These are phyloP conservation scores for Fringilla coelebs DNA, from an alignment of 2,797 vertebrate species.

Conservation along the genomic window DNA sequence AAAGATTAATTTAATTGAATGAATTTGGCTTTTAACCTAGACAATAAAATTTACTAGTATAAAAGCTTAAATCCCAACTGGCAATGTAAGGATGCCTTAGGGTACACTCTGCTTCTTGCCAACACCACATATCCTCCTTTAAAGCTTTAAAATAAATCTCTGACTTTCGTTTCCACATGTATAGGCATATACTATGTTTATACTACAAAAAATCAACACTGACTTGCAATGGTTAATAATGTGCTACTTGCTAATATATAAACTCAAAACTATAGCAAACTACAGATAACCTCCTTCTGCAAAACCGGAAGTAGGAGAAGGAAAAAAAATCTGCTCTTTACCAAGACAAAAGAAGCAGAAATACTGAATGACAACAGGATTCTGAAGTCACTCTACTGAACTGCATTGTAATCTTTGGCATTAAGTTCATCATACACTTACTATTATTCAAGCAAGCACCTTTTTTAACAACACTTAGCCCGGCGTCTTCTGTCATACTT, in stretches of 20 bases:
- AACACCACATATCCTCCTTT: constrained; percentile 12
- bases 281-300: background rate
- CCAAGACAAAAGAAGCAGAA: background rate
- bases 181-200: background rate
- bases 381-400: background rate
- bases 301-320: background rate
- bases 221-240: background rate
- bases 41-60: constrained; percentile 59
- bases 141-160: constrained; percentile 31
- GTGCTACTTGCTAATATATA: background rate
- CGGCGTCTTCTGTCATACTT: background rate
- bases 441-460: background rate
- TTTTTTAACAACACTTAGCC: background rate
- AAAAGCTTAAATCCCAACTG: constrained; percentile 45
- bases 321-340: background rate
- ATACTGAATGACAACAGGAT: background rate
- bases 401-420: background rate
- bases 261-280: background rate
- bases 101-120: constrained; percentile 11
- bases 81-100: constrained; percentile 18
- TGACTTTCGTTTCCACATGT: background rate
- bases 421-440: background rate
- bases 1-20: constrained; percentile 45
- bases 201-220: background rate
- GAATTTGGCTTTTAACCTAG: constrained; percentile 57